Base-by-base conservation (phyloP, 2,113 vertebrate species). In the Mola mola region DNA sequence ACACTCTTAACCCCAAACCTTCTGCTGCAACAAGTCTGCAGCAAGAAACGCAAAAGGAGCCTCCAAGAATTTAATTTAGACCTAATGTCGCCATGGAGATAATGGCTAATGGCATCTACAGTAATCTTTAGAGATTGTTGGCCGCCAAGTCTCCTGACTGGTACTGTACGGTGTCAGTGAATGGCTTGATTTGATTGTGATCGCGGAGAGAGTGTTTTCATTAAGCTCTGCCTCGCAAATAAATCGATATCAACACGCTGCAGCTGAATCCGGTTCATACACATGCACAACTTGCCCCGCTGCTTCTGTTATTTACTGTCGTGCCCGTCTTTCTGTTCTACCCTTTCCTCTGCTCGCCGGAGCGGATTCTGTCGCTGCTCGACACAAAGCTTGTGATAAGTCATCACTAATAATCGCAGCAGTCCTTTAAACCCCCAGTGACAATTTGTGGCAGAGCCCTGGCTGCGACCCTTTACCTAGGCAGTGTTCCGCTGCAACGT, bases 371-470 rank as follows among this genome's bases (percentile, higher is more conserved):
- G 64, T 22, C 55, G 71, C 73, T 70, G 68, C 66, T 82, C 62
- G 49, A 78, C 57, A 60, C 50, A 74, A 66, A 65, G 42, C 73
- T 66, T 36, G 84, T 71, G 83, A 75, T 89, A 88, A 85, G 75
- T 85, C 80, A 76, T 72, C 44, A 83, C 81, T 79, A 78, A 90
- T 89, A 89, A 78, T 75, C 85, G 83, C 84, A 67, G 70, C 51
- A 60, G 47, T 55, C 22, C 62, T 55, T 59, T 86, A 84, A 88
- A 78, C 61, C 81, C 78, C 6, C 10, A 62, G 86, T 79, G 82
- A 75, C 72, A 80, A 85, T 80, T 65, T 83, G 62, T 66, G 28
- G 26, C 52, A 20, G 43, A 81, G 49, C 60, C 33, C 38, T 42
- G 48, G 74, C 75, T 56, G 56, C 56, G 63, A 52, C 58, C 46